Evolutionary conservation across 2,113 vertebrate species (phyloP), one percentile per base, ranked within the genome.

Genomic region (Brevimyrus niger): DNA sequence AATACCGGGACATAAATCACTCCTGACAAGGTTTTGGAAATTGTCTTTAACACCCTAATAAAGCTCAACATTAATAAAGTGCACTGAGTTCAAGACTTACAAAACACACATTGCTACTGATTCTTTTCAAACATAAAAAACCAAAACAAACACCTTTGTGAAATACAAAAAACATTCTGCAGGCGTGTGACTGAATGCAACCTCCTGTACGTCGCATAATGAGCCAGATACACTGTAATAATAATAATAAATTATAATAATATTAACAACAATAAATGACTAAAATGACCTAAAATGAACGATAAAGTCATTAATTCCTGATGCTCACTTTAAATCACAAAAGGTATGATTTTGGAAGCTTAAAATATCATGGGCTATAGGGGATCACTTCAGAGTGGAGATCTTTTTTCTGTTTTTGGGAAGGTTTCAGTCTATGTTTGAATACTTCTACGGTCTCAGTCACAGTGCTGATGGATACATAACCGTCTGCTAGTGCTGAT

Each of bases 21-120:
- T 87, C 31, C 47, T 87, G 89, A 87, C 86, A 76, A 21, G 61
- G 35, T 65, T 76, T 89, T 53, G 55, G 84, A 73, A 51, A 83
- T 55, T 50, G 69, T 53, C 69, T 53, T 82, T 35, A 82, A 82
- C 21, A 50, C 51, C 73, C 17, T 82, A 44, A 76, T 44, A 83
- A 82, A 53, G 35, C 35, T 42, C 73, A 53, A 51, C 21, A 42
- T 48, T 23, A 51, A 55, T 82, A 55, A 89, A 83, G 73, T 80
- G 73, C 73, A 80, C 13, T 17, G 15, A 35, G 35, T 80, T 42
- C 31, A 80, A 42, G 10, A 80, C 42, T 80, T 42, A 42, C 73
- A 80, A 80, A 80, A 80, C 35, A 35, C 73, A 80, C 5, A 0
- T 19, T 80, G 73, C 13, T 76, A 76, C 73, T 76, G 15, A 38